A percentile compares a stretch with the other conserved stretches of the same genome.
These are phyloP conservation scores for Istiophorus platypterus DNA, from an alignment of 2,113 vertebrate genomes.

Conservation along the genomic window DNA sequence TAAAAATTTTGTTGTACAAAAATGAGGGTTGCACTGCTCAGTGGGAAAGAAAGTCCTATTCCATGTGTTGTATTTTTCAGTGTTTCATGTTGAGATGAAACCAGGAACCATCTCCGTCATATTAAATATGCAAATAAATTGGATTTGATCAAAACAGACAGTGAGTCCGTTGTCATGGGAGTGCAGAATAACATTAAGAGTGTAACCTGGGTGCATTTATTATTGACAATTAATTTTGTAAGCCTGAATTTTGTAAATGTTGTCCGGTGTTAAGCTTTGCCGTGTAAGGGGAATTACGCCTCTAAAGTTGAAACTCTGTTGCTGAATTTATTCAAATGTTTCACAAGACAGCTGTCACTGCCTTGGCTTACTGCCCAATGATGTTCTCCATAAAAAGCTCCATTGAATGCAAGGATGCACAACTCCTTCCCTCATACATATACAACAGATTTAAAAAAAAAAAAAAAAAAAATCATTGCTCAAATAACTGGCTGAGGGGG, in stretches of 20 bases:
- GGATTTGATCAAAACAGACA: constrained; percentile 31
- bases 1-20: not conserved
- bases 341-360: constrained; percentile 75
- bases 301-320: constrained; percentile 61
- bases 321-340: constrained; percentile 68
- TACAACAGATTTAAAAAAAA: constrained; percentile 47
- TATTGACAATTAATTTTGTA: constrained; percentile 34
- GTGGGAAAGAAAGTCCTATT: not conserved
- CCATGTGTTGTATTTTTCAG: not conserved
- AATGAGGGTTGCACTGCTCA: not conserved
- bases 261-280: constrained; percentile 32
- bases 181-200: constrained; percentile 8
- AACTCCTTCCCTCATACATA: constrained; percentile 64
- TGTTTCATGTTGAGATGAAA: constrained; percentile 16
- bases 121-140: constrained; percentile 39
- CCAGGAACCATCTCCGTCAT: not conserved
- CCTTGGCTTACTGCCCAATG: constrained; percentile 70
- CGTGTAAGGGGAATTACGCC: constrained; percentile 29
- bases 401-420: constrained; percentile 58
- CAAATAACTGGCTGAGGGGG: constrained; percentile 50
- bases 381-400: constrained; percentile 67
- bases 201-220: constrained; percentile 29
- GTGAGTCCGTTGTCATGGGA: constrained; percentile 12
- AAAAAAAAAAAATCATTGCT: constrained; percentile 44
- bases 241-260: constrained; percentile 34